These are phyloP conservation scores for Danio rerio DNA, from an alignment of 2,113 vertebrate genomes.

Conservation along the genomic window GRCz12tu NC_133179.1:25003501-25004000, in stretches of 20 bases:
- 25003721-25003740: slow-evolving; percentile 24
- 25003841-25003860: not conserved
- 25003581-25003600: slow-evolving; percentile 16
- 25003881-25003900: not conserved
- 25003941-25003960: no score
- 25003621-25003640: not conserved
- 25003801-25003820: slow-evolving; percentile 12
- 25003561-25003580: no score
- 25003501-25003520: not conserved
- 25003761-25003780: not conserved
- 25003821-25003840: not conserved
- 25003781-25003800: not conserved
- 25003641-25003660: not conserved
- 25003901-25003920: not conserved
- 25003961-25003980: no score
- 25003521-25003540: not conserved
- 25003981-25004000: no score
- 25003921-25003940: no score
- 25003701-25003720: slow-evolving; percentile 4
- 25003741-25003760: slow-evolving; percentile 24
- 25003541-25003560: not conserved
- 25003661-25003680: not conserved
- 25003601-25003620: not conserved
- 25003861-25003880: not conserved
- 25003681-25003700: slow-evolving; percentile 20